phyloP scores from a whole-genome alignment of 2,113 vertebrate species.

The Gambusia holbrooki region DNA sequence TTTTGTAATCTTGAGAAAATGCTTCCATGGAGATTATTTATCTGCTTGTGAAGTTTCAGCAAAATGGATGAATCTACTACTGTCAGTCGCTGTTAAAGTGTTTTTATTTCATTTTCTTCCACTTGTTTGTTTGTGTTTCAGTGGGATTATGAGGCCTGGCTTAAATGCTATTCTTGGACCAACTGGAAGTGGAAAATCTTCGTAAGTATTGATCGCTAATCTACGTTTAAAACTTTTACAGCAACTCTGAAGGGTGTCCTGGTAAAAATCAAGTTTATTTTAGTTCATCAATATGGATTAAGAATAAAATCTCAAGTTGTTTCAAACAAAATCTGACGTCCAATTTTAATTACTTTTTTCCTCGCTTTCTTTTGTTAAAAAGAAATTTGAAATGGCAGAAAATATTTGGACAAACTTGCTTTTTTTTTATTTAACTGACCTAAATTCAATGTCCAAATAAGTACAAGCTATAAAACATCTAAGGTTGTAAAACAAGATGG shows the following conservation, averaged over 20 bases:
- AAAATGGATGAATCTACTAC: not conserved
- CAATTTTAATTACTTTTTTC: too few relatives aligned
- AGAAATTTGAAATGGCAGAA: too few relatives aligned
- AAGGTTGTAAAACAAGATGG: too few relatives aligned
- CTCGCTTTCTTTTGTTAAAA: too few relatives aligned
- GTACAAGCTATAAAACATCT: too few relatives aligned
- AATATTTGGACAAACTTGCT: too few relatives aligned
- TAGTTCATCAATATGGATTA: too few relatives aligned
- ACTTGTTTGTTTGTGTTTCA: constrained; percentile 67
- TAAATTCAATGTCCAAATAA: too few relatives aligned
- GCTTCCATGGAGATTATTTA: not conserved
- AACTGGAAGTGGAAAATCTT: constrained; percentile 95
- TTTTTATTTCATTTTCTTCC: not conserved
- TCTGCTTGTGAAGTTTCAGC: not conserved
- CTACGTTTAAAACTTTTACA: not conserved
- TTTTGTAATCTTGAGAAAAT: not conserved
- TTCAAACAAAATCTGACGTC: too few relatives aligned
- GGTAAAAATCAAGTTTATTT: not conserved
- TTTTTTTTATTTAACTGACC: too few relatives aligned
- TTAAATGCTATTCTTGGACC: constrained; percentile 96
- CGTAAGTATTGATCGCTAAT: constrained; percentile 83
- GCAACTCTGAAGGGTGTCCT: not conserved
- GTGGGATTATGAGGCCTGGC: constrained; percentile 96
- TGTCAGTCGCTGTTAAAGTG: not conserved
- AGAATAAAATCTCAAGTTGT: too few relatives aligned